Evolutionary conservation across 2,797 vertebrate species (phyloP).

Genomic region (Catharus ustulatus): DNA sequence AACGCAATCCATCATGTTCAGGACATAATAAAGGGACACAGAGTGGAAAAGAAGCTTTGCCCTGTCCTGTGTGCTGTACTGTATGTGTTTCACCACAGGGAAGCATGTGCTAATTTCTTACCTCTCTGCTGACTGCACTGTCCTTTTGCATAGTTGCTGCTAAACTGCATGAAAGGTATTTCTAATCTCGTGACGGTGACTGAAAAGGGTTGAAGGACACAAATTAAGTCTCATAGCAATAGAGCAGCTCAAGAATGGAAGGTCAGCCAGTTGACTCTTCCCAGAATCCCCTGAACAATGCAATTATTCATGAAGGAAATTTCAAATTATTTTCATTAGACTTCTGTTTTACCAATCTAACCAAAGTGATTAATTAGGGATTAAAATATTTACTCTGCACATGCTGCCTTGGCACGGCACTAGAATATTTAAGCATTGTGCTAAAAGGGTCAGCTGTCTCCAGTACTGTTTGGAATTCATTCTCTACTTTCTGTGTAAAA

Average conservation of each 20-base stretch:
- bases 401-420: constrained; percentile 90
- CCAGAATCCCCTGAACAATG: constrained; percentile 85
- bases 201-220: constrained; percentile 77
- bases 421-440: constrained; percentile 84
- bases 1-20: constrained; percentile 75
- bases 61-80: constrained; percentile 36
- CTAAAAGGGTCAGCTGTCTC: constrained; percentile 84
- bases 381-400: constrained; percentile 99
- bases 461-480: constrained; percentile 79
- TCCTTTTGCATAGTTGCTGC: constrained; percentile 74
- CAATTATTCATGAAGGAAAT: constrained; percentile 87
- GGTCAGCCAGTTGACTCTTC: constrained; percentile 83
- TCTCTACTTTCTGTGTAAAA: constrained; percentile 76
- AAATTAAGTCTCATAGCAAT: constrained; percentile 76
- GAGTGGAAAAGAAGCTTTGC: constrained; percentile 59
- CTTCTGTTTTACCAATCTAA: constrained; percentile 89
- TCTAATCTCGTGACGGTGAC: constrained; percentile 76
- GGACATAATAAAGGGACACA: constrained; percentile 61
- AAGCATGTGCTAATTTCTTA: constrained; percentile 46
- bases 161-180: constrained; percentile 77
- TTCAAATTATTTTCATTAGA: constrained; percentile 87
- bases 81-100: constrained; percentile 27
- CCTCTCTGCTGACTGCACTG: constrained; percentile 71
- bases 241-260: constrained; percentile 78
- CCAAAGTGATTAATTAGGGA: constrained; percentile 99